A percentile compares a stretch with the other conserved stretches of the same genome.
Evolutionary conservation across 1,140 invertebrate genomes (phyloP).

Genomic region (Paracyclopina nana): DNA sequence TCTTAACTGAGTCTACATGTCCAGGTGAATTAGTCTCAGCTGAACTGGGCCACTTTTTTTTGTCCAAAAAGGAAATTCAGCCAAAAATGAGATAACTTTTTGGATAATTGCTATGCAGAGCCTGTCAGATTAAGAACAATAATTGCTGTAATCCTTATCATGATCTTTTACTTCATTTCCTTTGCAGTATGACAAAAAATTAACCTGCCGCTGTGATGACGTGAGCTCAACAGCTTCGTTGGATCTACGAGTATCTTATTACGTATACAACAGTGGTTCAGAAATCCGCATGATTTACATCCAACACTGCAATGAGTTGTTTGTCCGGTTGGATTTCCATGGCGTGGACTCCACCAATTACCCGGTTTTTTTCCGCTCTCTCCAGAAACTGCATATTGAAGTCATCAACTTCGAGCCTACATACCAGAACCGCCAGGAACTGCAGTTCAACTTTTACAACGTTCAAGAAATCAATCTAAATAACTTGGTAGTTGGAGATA

Average conservation of each 20-base stretch:
- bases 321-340: not conserved
- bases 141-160: no score
- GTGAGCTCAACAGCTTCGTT: not conserved
- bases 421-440: not conserved
- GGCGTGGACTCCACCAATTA: constrained; percentile 1
- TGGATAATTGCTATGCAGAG: no score
- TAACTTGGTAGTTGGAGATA: not conserved
- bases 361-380: not conserved
- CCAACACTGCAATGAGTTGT: not conserved
- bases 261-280: not conserved
- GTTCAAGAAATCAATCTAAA: not conserved
- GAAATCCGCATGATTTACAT: not conserved
- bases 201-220: not conserved
- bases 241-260: not conserved
- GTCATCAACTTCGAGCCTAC: not conserved
- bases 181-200: not conserved
- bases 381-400: not conserved
- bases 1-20: no score
- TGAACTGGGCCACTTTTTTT: no score
- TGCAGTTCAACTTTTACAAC: not conserved
- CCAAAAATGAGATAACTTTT: no score
- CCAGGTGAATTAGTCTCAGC: no score
- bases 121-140: no score
- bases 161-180: no score
- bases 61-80: no score